Percentiles rank a stretch among this genome's conserved stretches.
Evolutionary conservation across 2,797 vertebrate species (phyloP).

Genomic region (Pterois miles): DNA sequence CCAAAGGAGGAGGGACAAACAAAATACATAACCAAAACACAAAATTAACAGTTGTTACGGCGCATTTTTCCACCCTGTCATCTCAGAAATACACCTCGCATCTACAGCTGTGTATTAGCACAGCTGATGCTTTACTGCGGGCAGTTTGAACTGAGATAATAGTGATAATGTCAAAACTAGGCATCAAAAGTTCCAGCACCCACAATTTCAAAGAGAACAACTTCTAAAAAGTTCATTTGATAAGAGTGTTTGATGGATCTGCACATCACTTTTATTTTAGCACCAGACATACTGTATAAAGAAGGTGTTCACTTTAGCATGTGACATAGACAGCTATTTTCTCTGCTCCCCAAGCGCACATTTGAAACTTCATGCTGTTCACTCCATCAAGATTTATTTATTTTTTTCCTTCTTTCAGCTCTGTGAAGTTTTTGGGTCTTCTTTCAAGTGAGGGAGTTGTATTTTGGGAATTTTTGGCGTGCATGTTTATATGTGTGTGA

Average conservation of each 20-base stretch:
- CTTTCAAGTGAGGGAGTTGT: constrained; percentile 49
- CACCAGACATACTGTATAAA: constrained; percentile 17
- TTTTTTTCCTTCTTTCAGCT: constrained; percentile 11
- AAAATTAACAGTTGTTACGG: background rate
- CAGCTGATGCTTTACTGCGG: background rate
- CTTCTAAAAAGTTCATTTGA: constrained; percentile 26
- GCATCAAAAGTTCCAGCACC: constrained; percentile 13
- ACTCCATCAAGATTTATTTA: constrained; percentile 38
- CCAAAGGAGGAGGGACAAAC: background rate
- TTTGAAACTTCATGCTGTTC: constrained; percentile 59
- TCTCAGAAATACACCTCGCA: background rate
- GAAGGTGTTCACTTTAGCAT: constrained; percentile 36
- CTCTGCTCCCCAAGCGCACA: constrained; percentile 58
- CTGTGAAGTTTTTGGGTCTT: constrained; percentile 54
- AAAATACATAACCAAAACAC: background rate
- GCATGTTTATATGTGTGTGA: constrained; percentile 6
- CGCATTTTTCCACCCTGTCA: background rate
- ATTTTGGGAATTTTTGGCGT: constrained; percentile 59
- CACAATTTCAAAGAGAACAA: constrained; percentile 25
- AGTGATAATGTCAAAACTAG: constrained; percentile 17
- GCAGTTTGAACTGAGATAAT: background rate
- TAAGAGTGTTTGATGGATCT: constrained; percentile 28
- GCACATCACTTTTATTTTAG: constrained; percentile 44
- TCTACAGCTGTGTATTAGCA: background rate
- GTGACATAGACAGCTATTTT: constrained; percentile 59